Percentiles rank a stretch among this genome's conserved stretches.
Conservation (phyloP, 2,888 invertebrate genomes). For the Andricus curvator region DNA sequence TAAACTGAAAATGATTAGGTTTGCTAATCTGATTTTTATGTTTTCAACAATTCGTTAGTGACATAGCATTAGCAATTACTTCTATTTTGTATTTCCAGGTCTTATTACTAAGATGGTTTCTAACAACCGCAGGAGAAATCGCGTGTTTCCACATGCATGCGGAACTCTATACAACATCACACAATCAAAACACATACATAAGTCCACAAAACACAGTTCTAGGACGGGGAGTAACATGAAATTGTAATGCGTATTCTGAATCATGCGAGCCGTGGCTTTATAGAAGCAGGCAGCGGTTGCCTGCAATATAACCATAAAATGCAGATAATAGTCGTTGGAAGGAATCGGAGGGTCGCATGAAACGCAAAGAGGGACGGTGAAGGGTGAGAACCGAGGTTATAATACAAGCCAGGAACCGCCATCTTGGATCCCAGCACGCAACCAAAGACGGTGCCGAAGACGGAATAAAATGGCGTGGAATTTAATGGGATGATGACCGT, state of each 20-base stretch:
- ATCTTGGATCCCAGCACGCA: conserved; percentile 56
- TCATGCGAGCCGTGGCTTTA: conserved; percentile 66
- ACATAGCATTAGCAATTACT: too few relatives aligned
- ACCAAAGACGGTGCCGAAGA: conserved; percentile 48
- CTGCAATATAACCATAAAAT: conserved; percentile 78
- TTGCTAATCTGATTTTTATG: neutral
- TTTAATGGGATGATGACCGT: conserved; percentile 57
- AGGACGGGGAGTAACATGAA: conserved; percentile 61
- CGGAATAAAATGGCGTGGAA: conserved; percentile 59
- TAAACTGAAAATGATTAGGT: neutral
- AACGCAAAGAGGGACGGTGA: conserved; percentile 52
- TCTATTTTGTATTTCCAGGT: too few relatives aligned
- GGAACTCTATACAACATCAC: conserved; percentile 41
- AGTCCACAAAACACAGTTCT: conserved; percentile 50
- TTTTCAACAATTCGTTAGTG: too few relatives aligned
- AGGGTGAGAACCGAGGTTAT: conserved; percentile 50
- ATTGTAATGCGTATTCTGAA: conserved; percentile 72
- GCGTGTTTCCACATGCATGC: conserved; percentile 28
- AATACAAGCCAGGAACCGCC: conserved; percentile 50
- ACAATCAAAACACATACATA: conserved; percentile 46
- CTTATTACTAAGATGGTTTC: neutral
- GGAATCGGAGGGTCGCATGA: conserved; percentile 66
- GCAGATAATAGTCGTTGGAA: conserved; percentile 75
- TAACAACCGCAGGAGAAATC: conserved; percentile 26
- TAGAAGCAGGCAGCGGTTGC: conserved; percentile 66